Evolutionary conservation across 2,888 invertebrate genomes (phyloP).

Genomic region (Hirtodrosophila histrioides): DNA sequence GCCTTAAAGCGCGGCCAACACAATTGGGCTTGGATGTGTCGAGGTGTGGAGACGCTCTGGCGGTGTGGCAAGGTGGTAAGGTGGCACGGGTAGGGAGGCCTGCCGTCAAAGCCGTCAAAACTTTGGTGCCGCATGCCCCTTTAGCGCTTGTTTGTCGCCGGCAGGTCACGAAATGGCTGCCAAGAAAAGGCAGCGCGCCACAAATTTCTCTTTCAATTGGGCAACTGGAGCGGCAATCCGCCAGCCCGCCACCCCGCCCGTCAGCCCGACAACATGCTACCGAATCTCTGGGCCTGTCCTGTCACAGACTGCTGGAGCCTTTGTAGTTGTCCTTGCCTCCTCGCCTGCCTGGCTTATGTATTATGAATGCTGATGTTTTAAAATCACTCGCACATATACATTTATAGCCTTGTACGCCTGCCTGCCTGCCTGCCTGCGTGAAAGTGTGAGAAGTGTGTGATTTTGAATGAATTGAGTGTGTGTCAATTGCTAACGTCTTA

Average conservation of each 20-base stretch:
- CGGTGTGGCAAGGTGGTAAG: slow-evolving; percentile 14
- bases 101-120: slow-evolving; percentile 55
- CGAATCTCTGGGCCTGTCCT: slow-evolving; percentile 23
- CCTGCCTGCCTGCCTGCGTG: neutral
- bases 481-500: slow-evolving; percentile 57
- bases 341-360: slow-evolving; percentile 32
- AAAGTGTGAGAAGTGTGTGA: slow-evolving; percentile 4
- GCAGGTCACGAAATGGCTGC: slow-evolving; percentile 66
- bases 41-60: slow-evolving; percentile 1
- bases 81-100: too few species aligned
- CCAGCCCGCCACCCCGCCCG: neutral
- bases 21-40: slow-evolving; percentile 32
- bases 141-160: slow-evolving; percentile 64
- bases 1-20: slow-evolving; percentile 58
- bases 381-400: slow-evolving; percentile 32
- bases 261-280: slow-evolving; percentile 25
- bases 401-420: neutral
- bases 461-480: slow-evolving; percentile 61
- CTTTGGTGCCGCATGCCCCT: slow-evolving; percentile 42
- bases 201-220: slow-evolving; percentile 72
- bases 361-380: slow-evolving; percentile 55
- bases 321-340: slow-evolving; percentile 39
- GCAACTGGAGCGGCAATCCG: slow-evolving; percentile 60
- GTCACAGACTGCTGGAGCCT: slow-evolving; percentile 61
- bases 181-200: slow-evolving; percentile 57